Evolutionary conservation across 2,113 vertebrate species (phyloP).

Genomic region (Pycnonotus jocosus): DNA sequence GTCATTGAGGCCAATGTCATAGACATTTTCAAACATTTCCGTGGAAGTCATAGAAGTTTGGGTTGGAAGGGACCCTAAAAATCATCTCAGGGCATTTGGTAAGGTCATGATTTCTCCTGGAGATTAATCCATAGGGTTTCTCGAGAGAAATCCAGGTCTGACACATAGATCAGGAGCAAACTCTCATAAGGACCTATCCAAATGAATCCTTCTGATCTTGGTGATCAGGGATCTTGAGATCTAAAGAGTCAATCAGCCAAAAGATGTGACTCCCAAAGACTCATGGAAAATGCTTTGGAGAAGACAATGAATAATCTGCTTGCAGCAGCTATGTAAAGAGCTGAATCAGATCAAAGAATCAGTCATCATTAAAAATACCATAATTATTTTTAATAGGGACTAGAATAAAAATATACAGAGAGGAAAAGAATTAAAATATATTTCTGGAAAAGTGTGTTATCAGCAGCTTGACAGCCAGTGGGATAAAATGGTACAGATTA

Average conservation of each 20-base stretch:
- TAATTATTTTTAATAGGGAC: conserved; percentile 12
- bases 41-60: neutral
- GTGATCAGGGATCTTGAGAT: neutral
- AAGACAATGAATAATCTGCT: conserved; percentile 9
- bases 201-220: neutral
- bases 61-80: neutral
- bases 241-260: conserved; percentile 9
- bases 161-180: neutral
- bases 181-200: neutral
- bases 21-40: neutral
- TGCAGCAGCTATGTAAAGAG: neutral
- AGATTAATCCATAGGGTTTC: neutral
- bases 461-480: neutral
- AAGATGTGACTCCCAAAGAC: neutral
- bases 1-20: neutral
- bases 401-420: neutral
- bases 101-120: neutral
- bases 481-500: neutral
- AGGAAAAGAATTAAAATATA: neutral
- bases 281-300: neutral
- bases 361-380: neutral
- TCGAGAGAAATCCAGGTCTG: neutral
- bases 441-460: neutral
- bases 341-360: neutral
- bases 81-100: neutral